Conservation (phyloP, 2,888 invertebrate genomes). For the Papilio demoleus region DNA sequence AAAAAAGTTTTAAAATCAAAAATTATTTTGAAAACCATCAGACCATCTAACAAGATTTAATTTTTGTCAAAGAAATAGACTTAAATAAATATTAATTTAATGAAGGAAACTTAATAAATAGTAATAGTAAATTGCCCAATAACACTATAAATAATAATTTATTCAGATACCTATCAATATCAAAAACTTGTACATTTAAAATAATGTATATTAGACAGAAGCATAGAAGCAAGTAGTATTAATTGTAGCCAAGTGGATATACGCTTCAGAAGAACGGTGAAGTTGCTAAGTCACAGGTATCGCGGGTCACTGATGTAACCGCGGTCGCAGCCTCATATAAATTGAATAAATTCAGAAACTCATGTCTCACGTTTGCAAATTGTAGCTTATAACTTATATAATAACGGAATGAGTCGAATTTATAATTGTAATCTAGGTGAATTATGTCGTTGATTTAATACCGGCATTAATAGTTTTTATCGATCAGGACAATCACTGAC, state of each 20-base stretch:
- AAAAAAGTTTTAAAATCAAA: background rate
- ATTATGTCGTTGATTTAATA: slow-evolving; percentile 3
- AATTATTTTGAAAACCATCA: background rate
- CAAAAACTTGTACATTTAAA: background rate
- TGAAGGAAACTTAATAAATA: background rate
- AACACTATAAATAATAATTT: too few species aligned
- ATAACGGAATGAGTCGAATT: background rate
- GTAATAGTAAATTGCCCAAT: background rate
- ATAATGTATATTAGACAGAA: background rate
- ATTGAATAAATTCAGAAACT: slow-evolving; percentile 21
- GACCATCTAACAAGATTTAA: background rate
- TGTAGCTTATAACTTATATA: background rate
- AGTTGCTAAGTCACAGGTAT: slow-evolving; percentile 15
- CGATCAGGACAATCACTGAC: background rate
- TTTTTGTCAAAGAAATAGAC: background rate
- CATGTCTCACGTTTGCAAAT: slow-evolving; percentile 9
- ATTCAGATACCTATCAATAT: background rate
- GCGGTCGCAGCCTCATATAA: slow-evolving; percentile 7
- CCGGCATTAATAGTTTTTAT: background rate
- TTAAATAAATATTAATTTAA: background rate
- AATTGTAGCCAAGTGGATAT: background rate
- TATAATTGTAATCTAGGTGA: slow-evolving; percentile 12
- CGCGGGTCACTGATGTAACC: slow-evolving; percentile 6
- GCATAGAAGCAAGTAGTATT: background rate
- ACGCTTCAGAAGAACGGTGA: slow-evolving; percentile 6